Percentiles rank a stretch among this genome's conserved stretches.
Evolutionary conservation across 2,888 invertebrate genomes (phyloP).

Genomic region (Tipula helvola): DNA sequence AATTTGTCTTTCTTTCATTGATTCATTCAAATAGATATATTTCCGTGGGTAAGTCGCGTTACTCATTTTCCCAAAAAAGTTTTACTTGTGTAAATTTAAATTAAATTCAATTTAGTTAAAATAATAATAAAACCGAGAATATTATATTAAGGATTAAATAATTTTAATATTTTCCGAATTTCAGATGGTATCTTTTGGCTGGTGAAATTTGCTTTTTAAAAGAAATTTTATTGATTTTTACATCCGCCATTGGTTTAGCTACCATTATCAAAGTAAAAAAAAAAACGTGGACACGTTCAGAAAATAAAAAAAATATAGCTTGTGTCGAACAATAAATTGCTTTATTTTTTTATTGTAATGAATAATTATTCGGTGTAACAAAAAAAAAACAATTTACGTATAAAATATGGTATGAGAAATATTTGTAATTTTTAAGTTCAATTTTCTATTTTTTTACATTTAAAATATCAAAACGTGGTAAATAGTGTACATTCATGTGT

Average conservation of each 20-base stretch:
- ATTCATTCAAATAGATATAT: background rate
- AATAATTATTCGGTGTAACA: background rate
- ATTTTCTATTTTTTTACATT: background rate
- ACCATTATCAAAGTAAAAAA: background rate
- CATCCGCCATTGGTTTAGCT: background rate
- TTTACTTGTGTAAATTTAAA: background rate
- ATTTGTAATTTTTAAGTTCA: background rate
- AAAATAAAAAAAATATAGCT: background rate
- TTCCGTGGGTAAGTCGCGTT: background rate
- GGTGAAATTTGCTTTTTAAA: background rate
- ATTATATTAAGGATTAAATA: background rate
- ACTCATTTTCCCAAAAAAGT: background rate
- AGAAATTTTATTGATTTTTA: background rate
- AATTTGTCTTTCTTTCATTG: background rate
- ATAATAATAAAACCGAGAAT: background rate
- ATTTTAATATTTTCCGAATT: background rate
- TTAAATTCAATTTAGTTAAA: background rate
- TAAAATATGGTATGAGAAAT: background rate
- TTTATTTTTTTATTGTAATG: background rate
- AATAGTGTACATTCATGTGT: background rate
- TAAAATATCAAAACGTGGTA: background rate
- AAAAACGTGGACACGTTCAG: background rate
- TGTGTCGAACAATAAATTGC: background rate
- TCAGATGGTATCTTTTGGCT: conserved; percentile 4
- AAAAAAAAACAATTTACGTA: background rate